Percentiles rank a stretch among this genome's conserved stretches.
Conservation (phyloP, 2,113 vertebrate species). For the Abramis brama region DNA sequence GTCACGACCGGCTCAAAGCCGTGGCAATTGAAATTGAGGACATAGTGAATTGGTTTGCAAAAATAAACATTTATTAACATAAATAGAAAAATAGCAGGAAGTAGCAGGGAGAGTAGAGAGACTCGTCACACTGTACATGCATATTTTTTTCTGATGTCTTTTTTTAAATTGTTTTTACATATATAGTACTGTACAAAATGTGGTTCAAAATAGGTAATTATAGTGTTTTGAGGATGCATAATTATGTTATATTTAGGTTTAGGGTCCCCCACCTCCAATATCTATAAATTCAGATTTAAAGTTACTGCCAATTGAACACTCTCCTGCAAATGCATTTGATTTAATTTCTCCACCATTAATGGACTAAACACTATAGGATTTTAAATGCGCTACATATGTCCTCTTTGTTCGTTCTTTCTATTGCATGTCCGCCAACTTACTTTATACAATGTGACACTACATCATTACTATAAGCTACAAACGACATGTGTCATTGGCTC, state of each 20-base stretch:
- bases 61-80: too few relatives aligned
- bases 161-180: neutral
- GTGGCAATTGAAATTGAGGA: too few relatives aligned
- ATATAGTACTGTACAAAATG: neutral
- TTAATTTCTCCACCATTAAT: neutral
- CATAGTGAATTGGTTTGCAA: too few relatives aligned
- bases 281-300: neutral
- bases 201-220: neutral
- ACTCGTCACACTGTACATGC: too few relatives aligned
- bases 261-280: neutral
- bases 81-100: too few relatives aligned
- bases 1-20: too few relatives aligned
- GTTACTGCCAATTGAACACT: neutral
- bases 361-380: neutral
- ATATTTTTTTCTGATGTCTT: too few relatives aligned
- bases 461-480: slow-evolving; percentile 48
- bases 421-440: neutral
- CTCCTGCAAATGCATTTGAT: neutral
- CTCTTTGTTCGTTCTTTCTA: neutral
- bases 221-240: neutral
- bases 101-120: too few relatives aligned
- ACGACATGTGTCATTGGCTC: slow-evolving; percentile 44
- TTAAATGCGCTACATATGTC: neutral
- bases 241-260: neutral
- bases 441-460: slow-evolving; percentile 56